These are phyloP conservation scores for Lasioglossum baleicum DNA, from an alignment of 1,140 invertebrate genomes.

Conservation along the genomic window DNA sequence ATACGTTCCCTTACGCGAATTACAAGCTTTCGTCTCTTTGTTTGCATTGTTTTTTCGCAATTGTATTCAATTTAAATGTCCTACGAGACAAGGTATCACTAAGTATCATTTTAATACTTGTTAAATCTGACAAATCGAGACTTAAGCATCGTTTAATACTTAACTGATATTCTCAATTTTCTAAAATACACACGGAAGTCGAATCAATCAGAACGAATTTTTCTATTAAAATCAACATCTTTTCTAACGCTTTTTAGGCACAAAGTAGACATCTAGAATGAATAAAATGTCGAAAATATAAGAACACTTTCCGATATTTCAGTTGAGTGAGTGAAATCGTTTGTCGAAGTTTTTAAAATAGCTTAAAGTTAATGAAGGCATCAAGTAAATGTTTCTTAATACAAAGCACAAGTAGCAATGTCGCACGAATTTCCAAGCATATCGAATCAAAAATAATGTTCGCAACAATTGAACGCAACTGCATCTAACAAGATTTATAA, in stretches of 20 bases:
- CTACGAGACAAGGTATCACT: conserved; percentile 25
- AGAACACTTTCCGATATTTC: neutral
- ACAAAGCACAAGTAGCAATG: neutral
- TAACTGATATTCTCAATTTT: conserved; percentile 23
- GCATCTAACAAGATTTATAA: conserved; percentile 27
- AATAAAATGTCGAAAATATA: conserved; percentile 20
- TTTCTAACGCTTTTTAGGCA: conserved; percentile 32
- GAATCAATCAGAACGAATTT: no score
- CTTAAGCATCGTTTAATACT: conserved; percentile 3
- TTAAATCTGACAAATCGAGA: neutral
- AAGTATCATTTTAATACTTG: no score
- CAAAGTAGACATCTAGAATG: conserved; percentile 39
- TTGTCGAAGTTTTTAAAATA: neutral
- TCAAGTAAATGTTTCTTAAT: conserved; percentile 9
- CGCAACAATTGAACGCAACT: conserved; percentile 6
- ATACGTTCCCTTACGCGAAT: conserved; percentile 32
- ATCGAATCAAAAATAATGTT: conserved; percentile 9
- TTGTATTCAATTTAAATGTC: conserved; percentile 31
- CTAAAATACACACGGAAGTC: conserved; percentile 17
- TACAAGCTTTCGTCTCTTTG: conserved; percentile 14
- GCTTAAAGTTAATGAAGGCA: conserved; percentile 7
- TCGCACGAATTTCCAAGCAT: neutral
- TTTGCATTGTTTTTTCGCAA: conserved; percentile 22
- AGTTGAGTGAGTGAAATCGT: no score
- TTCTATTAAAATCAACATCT: no score